These are phyloP conservation scores for Drosophila fungiperda DNA, from an alignment of 2,888 invertebrate genomes.

Conservation along the genomic window DNA sequence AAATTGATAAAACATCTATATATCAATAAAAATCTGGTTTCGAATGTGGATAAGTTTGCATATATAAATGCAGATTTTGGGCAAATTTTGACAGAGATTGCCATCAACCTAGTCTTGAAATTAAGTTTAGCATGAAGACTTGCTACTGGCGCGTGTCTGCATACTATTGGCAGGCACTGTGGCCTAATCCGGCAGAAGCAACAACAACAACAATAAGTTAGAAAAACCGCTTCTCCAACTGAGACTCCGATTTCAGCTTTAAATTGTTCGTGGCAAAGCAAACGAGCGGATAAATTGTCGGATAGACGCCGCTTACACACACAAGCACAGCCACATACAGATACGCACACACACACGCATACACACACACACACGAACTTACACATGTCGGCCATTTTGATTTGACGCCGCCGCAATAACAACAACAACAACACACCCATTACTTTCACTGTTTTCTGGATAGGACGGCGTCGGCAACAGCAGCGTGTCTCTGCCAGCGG, in stretches of 20 bases:
- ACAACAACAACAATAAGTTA: slow-evolving; percentile 9
- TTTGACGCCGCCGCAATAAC: slow-evolving; percentile 51
- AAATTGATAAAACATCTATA: neutral
- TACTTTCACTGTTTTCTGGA: slow-evolving; percentile 67
- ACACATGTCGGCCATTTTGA: slow-evolving; percentile 59
- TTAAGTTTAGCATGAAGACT: neutral
- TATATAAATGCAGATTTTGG: neutral
- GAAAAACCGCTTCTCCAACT: slow-evolving; percentile 24
- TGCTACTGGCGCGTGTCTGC: neutral
- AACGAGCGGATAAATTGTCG: slow-evolving; percentile 62
- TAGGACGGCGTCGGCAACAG: slow-evolving; percentile 35
- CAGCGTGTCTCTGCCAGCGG: slow-evolving; percentile 17
- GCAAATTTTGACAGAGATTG: neutral
- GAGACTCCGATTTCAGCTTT: slow-evolving; percentile 32
- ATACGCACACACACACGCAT: slow-evolving; percentile 1
- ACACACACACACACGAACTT: slow-evolving; percentile 3
- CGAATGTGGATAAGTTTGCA: no score
- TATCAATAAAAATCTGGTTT: neutral
- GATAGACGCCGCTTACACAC: slow-evolving; percentile 60
- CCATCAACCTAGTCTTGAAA: neutral
- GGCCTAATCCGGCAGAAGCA: slow-evolving; percentile 18
- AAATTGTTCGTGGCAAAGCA: slow-evolving; percentile 20
- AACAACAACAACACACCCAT: slow-evolving; percentile 30
- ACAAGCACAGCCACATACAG: neutral
- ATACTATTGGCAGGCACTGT: slow-evolving; percentile 33